A percentile compares a stretch with the other conserved stretches of the same genome.
Conservation (phyloP, 2,113 vertebrate species). For the Hemiscyllium ocellatum region DNA sequence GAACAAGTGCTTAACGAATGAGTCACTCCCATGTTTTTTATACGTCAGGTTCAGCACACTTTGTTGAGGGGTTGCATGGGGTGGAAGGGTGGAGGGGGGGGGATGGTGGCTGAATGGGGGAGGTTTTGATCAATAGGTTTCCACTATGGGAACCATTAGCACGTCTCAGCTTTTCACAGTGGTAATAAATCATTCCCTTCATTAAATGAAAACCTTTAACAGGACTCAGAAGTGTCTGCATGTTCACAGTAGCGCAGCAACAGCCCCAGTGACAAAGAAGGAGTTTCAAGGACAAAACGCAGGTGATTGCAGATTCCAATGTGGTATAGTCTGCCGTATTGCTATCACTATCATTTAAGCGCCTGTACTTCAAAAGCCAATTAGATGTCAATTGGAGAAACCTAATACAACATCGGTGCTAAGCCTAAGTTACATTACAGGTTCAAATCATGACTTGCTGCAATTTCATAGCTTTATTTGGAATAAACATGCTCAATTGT, state of each 20-base stretch:
- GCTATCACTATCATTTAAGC: slow-evolving; percentile 45
- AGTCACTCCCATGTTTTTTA: slow-evolving; percentile 12
- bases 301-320: background rate
- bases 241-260: background rate
- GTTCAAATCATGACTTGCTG: background rate
- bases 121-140: slow-evolving; percentile 46
- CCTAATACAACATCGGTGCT: background rate
- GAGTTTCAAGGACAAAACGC: slow-evolving; percentile 8
- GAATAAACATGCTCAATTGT: background rate
- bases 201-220: background rate
- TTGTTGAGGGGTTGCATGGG: slow-evolving; percentile 44
- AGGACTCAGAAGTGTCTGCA: background rate
- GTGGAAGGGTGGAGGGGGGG: too few species aligned
- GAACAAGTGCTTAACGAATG: slow-evolving; percentile 32
- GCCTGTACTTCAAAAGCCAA: slow-evolving; percentile 49
- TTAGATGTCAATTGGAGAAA: slow-evolving; percentile 53
- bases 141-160: slow-evolving; percentile 39
- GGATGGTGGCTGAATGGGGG: background rate
- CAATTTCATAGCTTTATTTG: background rate
- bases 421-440: background rate
- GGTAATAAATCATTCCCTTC: slow-evolving; percentile 50
- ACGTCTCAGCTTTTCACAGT: slow-evolving; percentile 39
- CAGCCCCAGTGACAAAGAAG: background rate
- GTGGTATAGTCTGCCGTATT: background rate
- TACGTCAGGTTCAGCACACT: slow-evolving; percentile 39